Percentiles rank a stretch among this genome's conserved stretches.
Evolutionary conservation across 2,888 invertebrate species (phyloP).

Genomic region (Metallyticus violacea): DNA sequence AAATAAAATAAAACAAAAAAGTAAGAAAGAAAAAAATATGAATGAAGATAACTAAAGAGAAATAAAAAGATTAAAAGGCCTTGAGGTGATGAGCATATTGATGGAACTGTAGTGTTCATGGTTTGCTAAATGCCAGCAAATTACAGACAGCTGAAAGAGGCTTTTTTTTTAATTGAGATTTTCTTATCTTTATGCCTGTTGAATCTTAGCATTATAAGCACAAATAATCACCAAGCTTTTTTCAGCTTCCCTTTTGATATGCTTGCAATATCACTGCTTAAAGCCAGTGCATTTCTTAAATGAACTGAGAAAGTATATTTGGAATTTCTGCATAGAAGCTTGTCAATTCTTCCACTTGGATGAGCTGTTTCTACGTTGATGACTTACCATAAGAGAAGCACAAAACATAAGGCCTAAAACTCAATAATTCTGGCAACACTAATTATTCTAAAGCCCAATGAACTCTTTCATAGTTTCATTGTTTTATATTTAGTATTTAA

Average conservation of each 20-base stretch:
- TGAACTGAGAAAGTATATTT: background rate
- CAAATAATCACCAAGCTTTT: background rate
- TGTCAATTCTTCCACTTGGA: background rate
- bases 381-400: background rate
- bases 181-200: background rate
- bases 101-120: background rate
- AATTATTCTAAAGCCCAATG: background rate
- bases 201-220: background rate
- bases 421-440: background rate
- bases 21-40: background rate
- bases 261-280: background rate
- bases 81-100: background rate
- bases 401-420: background rate
- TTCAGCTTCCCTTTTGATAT: background rate
- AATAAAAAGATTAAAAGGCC: background rate
- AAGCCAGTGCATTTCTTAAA: background rate
- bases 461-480: background rate
- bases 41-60: background rate
- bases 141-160: background rate
- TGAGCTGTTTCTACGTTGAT: background rate
- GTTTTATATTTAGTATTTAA: background rate
- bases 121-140: background rate
- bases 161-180: background rate
- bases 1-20: background rate
- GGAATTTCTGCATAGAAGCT: background rate